Evolutionary conservation across 2,797 vertebrate species (phyloP), one percentile per base, ranked within the genome.

Genomic region (Florisuga fusca): DNA sequence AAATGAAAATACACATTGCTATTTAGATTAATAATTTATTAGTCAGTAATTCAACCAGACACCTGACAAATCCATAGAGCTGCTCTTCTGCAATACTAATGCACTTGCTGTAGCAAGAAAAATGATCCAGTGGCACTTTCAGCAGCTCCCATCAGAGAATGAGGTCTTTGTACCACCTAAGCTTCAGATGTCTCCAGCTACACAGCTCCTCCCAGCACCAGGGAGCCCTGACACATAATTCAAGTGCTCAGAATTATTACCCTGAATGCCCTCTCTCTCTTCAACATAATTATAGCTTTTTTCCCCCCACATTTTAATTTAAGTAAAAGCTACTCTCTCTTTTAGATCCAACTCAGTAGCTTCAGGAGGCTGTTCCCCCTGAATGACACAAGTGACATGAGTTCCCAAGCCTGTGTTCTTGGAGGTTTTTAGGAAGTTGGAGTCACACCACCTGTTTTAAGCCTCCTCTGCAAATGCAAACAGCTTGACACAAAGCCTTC

Each of bases 1-100:
- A 83, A 85, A 87, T 67, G 41, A 86, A 94, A 95, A 92, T 41
- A 72, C 27, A 67, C 50, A 34, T 67, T 69, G 74, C 75, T 57
- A 53, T 76, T 86, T 72, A 59, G 20, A 83, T 84, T 53, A 90
- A 94, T 95, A 63, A 84, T 96, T 96, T 95, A 96, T 95, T 53
- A 94, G 80, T 43, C 80, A 36, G 41, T 69, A 85, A 93, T 71
- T 84, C 72, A 84, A 90, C 23, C 72, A 94, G 86, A 86, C 83
- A 91, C 77, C 75, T 19, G 33, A 93, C 77, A 88, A 94, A 87
- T 55, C 45, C 90, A 93, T 5, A 88, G 64, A 69, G 63, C 74
- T 77, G 63, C 68, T 87, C 34, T 76, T 84, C 72, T 58, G 68
- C 78, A 75, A 61, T 43, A 85, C 11, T 92, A 89, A 89, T 10